Evolutionary conservation across 2,113 vertebrate species (phyloP), one percentile per base, ranked within the genome.

Genomic region (Falcunculus frontatus): DNA sequence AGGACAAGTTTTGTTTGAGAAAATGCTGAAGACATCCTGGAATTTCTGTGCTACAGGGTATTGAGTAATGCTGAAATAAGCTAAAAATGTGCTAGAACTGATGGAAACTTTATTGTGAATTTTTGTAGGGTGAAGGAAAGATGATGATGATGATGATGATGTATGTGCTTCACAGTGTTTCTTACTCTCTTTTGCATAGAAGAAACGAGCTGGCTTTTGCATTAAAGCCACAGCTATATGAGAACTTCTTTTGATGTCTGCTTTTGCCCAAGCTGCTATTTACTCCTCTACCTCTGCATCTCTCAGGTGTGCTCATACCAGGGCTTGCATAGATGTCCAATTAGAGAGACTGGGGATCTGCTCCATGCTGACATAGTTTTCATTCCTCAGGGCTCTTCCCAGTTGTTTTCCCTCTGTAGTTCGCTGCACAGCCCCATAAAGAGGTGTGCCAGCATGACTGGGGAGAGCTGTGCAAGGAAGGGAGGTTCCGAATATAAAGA

Each of bases 91-190:
- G 7, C 41, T 88, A 64, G 76, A 84, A 33, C 27, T 76, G 75
- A 21, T 84, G 57, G 72, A 52, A 95, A 74, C 11, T 92, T 80
- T 16, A 49, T 64, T 76, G 67, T 59, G 65, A 74, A 20, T 79
- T 96, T 95, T 73, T 64, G 52, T 80, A 42, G 33, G 83, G 72
- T 62, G 88, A 86, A 87, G 70, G 42, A 74, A 87, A 59, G 52
- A 27, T 55, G 39, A 57, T 77, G 35, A 50, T 52, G 7, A 87
- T 56, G 52, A 27, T 55, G 39, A 57, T 77, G 35, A 50, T 52
- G 7, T 46, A 32, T 47, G 21, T 49, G 23, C 80, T 90, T 86
- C 44, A 63, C 10, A 4, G 72, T 65, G 33, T 87, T 94, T 91
- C 49, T 65, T 79, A 55, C 9, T 84, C 39, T 55, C 17, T 81